A percentile compares a stretch with the other conserved stretches of the same genome.
Evolutionary conservation across 2,888 invertebrate genomes (phyloP).

Genomic region (Melieria picta): DNA sequence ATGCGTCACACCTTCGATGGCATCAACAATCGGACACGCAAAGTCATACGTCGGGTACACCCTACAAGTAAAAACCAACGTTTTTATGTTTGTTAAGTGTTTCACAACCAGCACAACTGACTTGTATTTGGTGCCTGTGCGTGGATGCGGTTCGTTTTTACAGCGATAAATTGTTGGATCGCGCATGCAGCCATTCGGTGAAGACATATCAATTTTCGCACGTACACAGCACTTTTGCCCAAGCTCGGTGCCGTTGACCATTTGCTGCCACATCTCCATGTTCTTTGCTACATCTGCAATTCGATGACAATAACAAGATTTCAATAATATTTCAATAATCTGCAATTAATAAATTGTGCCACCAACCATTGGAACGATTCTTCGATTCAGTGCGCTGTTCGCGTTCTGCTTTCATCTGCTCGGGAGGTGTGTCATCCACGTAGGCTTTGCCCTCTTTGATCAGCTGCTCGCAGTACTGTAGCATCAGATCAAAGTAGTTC

Average conservation of each 20-base stretch:
- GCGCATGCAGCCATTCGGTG: conserved; percentile 94
- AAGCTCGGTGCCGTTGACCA: conserved; percentile 82
- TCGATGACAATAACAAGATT: neutral
- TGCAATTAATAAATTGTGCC: neutral
- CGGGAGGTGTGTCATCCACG: conserved; percentile 95
- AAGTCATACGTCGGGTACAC: conserved; percentile 99
- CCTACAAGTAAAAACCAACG: conserved; percentile 67
- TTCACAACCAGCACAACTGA: conserved; percentile 63
- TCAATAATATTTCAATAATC: neutral
- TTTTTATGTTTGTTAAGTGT: conserved; percentile 12
- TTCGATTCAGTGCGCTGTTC: conserved; percentile 87
- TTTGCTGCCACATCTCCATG: conserved; percentile 90
- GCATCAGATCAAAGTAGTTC: conserved; percentile 93
- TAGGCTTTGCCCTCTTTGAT: conserved; percentile 91
- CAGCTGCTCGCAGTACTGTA: conserved; percentile 86
- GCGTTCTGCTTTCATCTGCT: conserved; percentile 93
- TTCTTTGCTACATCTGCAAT: conserved; percentile 83
- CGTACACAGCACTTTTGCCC: conserved; percentile 94
- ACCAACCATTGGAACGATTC: conserved; percentile 83
- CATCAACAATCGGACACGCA: conserved; percentile 99
- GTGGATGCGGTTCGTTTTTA: conserved; percentile 93
- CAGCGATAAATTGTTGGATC: conserved; percentile 99
- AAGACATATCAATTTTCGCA: conserved; percentile 97
- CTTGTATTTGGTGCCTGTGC: conserved; percentile 96
- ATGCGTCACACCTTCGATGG: conserved; percentile 97